These are phyloP conservation scores for Dexiosoma caninum DNA, from an alignment of 2,888 invertebrate genomes.

Conservation along the genomic window DNA sequence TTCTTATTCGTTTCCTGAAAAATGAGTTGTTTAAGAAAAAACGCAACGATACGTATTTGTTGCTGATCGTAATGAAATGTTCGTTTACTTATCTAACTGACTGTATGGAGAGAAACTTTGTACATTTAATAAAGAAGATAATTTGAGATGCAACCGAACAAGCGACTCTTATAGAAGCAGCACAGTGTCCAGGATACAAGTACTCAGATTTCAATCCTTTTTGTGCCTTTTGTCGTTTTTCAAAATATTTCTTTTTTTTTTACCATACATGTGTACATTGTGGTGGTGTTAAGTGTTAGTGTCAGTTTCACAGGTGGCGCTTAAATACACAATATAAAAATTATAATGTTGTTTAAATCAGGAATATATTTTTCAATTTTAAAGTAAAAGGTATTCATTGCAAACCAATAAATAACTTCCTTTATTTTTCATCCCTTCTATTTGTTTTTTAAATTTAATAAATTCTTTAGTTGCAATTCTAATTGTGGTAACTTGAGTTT, in stretches of 20 bases:
- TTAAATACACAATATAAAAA: slow-evolving; percentile 45
- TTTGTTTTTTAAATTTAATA: not conserved
- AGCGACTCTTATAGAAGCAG: slow-evolving; percentile 31
- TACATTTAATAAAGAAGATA: slow-evolving; percentile 23
- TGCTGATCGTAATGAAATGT: not conserved
- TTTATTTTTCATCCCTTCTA: not conserved
- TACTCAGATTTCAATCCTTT: slow-evolving; percentile 43
- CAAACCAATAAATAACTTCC: not conserved
- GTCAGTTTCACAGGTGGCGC: slow-evolving; percentile 63
- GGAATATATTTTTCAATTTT: too few species aligned
- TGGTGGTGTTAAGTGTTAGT: slow-evolving; percentile 48
- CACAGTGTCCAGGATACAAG: slow-evolving; percentile 62
- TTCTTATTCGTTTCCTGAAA: too few species aligned
- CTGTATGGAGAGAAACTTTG: not conserved
- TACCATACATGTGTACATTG: not conserved
- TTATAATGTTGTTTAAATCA: not conserved
- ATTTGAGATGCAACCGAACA: slow-evolving; percentile 24
- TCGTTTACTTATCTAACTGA: not conserved
- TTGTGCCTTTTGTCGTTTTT: slow-evolving; percentile 6
- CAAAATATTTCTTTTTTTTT: not conserved
- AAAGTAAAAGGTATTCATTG: not conserved
- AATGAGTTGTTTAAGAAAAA: too few species aligned
- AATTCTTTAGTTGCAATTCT: not conserved
- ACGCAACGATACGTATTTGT: too few species aligned
- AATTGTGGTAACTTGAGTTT: too few species aligned